Conservation (phyloP, 2,113 vertebrate genomes). For the Calidris pygmaea region DNA sequence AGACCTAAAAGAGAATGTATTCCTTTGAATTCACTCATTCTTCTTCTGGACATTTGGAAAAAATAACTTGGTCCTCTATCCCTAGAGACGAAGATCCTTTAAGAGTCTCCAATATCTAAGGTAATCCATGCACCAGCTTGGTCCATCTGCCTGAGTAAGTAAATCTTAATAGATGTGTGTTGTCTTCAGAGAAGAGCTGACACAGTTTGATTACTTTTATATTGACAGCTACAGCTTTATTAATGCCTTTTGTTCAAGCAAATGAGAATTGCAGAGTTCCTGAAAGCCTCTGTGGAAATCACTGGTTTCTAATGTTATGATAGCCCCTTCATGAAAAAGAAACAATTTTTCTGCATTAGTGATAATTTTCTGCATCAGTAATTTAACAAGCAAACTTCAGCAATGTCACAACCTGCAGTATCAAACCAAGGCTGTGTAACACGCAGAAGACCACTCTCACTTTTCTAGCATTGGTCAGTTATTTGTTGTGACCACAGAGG, state of each 20-base stretch:
- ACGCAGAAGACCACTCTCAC: background rate
- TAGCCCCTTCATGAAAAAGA: background rate
- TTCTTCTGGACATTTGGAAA: constrained; percentile 44
- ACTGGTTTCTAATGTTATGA: background rate
- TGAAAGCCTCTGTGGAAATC: background rate
- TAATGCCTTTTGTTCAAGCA: constrained; percentile 42
- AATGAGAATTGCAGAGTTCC: background rate
- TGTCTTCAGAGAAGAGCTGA: constrained; percentile 12
- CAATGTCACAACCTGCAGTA: background rate
- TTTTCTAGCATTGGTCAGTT: background rate
- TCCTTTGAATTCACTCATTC: constrained; percentile 54
- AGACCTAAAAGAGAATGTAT: constrained; percentile 29
- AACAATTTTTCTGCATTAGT: background rate
- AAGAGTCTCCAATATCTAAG: constrained; percentile 2
- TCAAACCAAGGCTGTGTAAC: background rate
- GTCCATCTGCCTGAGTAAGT: constrained; percentile 30
- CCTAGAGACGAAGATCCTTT: constrained; percentile 27
- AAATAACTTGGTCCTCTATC: background rate
- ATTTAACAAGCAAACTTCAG: background rate
- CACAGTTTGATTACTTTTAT: constrained; percentile 35
- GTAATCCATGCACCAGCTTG: background rate
- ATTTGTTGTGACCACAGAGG: background rate
- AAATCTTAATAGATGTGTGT: constrained; percentile 17
- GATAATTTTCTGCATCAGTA: background rate
- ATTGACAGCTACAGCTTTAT: background rate